Base-by-base conservation (phyloP, 2,888 invertebrate genomes). In the Allacma fusca region DNA sequence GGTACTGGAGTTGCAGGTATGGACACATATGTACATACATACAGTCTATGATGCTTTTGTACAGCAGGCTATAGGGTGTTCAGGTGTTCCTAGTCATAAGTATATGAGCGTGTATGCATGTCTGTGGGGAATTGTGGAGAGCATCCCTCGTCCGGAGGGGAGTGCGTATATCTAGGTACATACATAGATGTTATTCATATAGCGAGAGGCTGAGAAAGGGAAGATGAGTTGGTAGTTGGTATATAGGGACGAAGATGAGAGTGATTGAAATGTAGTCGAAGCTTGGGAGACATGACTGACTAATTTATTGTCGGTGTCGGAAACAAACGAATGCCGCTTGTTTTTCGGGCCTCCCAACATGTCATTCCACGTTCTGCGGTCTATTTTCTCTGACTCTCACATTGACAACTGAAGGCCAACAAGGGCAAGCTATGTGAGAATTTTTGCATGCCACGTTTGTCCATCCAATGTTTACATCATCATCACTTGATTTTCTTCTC, bases 181-280 rank as follows among this genome's bases (percentile, higher is more conserved):
- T 34, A 34, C 9, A 34, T 34, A 9, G 5, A 34, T 9, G 34
- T 34, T 7, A 50, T 5, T 2, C 5, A 50, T 50, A 50, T 34
- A 34, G 34, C n/a, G 24, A 76, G 76, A 34, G 43, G 57, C 24
- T 29, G 29, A 43, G 40, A 21, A 67, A 65, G 26, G 29, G 26
- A 34, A 28, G 43, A 29, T 28, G 68, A 64, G 34, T 21, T n/a
- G 28, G 64, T 64, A n/a, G 64, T 26, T n/a, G 40, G 34, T 12
- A 28, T 40, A 62, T 12, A 24, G 50, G 50, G 73, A 72, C 19
- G 65, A 44, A 26, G 62, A 29, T 57, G 71, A 57, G 57, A 71
- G 71, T 80, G 81, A 81, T 81, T 81, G 81, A 81, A 80, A 80
- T 81, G 81, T 81, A 81, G 79, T 79, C 78, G 78, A 76, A 80